Evolutionary conservation across 2,797 vertebrate genomes (phyloP).

Genomic region (Typhlichthys subterraneus): DNA sequence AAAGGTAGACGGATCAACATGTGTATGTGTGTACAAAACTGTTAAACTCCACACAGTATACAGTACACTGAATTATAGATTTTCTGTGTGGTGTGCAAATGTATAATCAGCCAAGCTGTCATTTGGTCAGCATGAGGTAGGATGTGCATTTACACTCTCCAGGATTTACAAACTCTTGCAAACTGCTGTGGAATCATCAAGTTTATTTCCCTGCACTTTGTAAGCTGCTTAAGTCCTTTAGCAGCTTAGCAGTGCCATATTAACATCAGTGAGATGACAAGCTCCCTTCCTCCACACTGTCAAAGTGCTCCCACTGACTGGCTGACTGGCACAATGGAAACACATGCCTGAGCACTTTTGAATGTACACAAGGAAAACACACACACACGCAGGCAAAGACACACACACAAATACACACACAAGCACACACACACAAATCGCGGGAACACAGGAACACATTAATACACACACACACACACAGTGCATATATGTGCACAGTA

Average conservation of each 20-base stretch:
- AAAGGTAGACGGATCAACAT: constrained; percentile 6
- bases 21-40: constrained; percentile 14
- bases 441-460: not conserved
- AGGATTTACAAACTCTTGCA: constrained; percentile 77
- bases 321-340: constrained; percentile 57
- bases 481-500: no score
- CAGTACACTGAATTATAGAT: constrained; percentile 18
- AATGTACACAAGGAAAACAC: constrained; percentile 27
- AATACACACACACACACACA: not conserved
- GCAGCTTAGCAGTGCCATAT: constrained; percentile 83
- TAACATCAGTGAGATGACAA: constrained; percentile 83
- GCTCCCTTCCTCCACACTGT: constrained; percentile 73
- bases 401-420: constrained; percentile 32
- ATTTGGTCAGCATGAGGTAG: constrained; percentile 67
- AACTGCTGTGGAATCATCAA: constrained; percentile 81
- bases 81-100: constrained; percentile 31
- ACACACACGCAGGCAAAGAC: constrained; percentile 11
- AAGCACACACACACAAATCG: constrained; percentile 4
- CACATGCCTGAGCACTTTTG: constrained; percentile 32
- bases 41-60: constrained; percentile 17
- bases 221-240: constrained; percentile 84
- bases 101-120: constrained; percentile 51
- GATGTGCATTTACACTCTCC: constrained; percentile 77
- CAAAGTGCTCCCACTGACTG: constrained; percentile 59
- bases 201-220: constrained; percentile 82